Percentiles rank a stretch among this genome's conserved stretches.
phyloP scores from a whole-genome alignment of 2,113 vertebrate species.

The Azemiops feae region DNA sequence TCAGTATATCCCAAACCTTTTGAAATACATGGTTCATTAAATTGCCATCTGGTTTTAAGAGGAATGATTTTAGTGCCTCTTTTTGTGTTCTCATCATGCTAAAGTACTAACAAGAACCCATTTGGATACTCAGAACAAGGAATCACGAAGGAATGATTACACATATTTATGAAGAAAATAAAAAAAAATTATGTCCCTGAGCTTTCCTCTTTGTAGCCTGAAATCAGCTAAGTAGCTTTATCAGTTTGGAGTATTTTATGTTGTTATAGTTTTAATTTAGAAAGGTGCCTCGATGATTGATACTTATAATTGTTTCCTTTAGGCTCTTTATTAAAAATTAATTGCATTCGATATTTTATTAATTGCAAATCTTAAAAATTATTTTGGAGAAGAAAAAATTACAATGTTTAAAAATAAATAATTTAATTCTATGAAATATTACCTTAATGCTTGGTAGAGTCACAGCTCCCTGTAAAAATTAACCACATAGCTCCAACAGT shows the following conservation, averaged over 20 bases:
- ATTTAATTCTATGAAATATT: slow-evolving; percentile 49
- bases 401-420: slow-evolving; percentile 64
- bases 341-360: slow-evolving; percentile 78
- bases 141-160: slow-evolving; percentile 11
- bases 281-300: slow-evolving; percentile 78
- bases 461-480: slow-evolving; percentile 38
- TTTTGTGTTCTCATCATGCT: not conserved
- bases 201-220: slow-evolving; percentile 29
- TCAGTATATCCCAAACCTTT: slow-evolving; percentile 35
- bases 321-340: slow-evolving; percentile 81
- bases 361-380: slow-evolving; percentile 75
- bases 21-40: slow-evolving; percentile 41
- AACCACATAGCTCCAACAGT: slow-evolving; percentile 56
- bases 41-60: slow-evolving; percentile 52
- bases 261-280: slow-evolving; percentile 71
- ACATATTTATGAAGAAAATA: not conserved
- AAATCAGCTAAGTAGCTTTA: slow-evolving; percentile 56
- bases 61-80: slow-evolving; percentile 27
- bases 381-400: slow-evolving; percentile 75
- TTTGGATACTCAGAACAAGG: slow-evolving; percentile 6
- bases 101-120: slow-evolving; percentile 14
- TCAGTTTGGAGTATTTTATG: slow-evolving; percentile 75
- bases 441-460: slow-evolving; percentile 32
- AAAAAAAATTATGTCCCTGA: not conserved
- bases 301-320: slow-evolving; percentile 81